These are phyloP conservation scores for Agriopis marginaria DNA, from an alignment of 2,888 invertebrate species.

Conservation along the genomic window DNA sequence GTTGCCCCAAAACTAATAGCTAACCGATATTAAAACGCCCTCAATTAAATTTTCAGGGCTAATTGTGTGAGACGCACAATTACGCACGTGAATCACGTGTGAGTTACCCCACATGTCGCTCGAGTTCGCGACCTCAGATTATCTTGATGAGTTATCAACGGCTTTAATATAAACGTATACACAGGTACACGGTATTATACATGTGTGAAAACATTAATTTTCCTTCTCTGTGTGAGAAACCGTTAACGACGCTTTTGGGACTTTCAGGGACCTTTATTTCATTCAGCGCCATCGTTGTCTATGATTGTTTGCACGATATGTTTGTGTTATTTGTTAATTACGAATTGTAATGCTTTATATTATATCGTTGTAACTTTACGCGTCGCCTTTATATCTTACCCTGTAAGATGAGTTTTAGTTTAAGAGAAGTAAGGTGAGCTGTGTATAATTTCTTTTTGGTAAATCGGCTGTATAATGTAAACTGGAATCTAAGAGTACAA, in stretches of 20 bases:
- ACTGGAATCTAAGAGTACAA: slow-evolving; percentile 4
- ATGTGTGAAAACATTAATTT: slow-evolving; percentile 3
- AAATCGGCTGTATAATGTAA: slow-evolving; percentile 19
- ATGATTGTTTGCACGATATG: not conserved
- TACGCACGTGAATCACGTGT: too few relatives aligned
- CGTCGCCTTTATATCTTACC: not conserved
- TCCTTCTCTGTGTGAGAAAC: not conserved
- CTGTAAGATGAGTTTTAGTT: not conserved
- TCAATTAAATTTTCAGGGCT: slow-evolving; percentile 35
- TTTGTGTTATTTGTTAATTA: not conserved
- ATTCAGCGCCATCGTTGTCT: not conserved
- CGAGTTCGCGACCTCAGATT: slow-evolving; percentile 24
- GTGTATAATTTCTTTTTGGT: not conserved
- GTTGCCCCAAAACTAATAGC: slow-evolving; percentile 58
- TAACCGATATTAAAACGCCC: slow-evolving; percentile 38
- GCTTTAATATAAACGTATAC: slow-evolving; percentile 4
- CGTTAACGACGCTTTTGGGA: not conserved
- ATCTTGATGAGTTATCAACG: slow-evolving; percentile 28
- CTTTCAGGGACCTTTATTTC: not conserved
- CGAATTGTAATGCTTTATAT: not conserved
- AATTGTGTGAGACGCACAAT: slow-evolving; percentile 29
- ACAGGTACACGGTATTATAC: not conserved
- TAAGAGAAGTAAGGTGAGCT: too few relatives aligned
- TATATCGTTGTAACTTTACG: not conserved
- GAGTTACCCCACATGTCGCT: slow-evolving; percentile 29